A percentile compares a stretch with the other conserved stretches of the same genome.
Conservation (phyloP, 2,888 invertebrate species). For the Tanypteryx hageni region DNA sequence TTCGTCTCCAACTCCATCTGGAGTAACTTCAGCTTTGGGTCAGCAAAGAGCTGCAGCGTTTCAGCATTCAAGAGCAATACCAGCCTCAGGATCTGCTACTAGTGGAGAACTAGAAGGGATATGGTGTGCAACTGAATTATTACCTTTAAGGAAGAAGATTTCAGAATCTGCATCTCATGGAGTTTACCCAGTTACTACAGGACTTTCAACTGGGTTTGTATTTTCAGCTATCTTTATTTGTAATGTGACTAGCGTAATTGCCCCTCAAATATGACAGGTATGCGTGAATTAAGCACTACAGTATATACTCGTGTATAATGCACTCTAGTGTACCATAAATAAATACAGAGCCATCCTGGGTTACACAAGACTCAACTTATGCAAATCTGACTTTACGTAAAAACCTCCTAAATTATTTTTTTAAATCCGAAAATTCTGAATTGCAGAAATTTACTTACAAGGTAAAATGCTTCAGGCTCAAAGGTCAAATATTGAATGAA, state of each 20-base stretch:
- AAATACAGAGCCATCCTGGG: too few relatives aligned
- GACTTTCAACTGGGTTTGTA: not conserved
- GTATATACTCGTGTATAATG: too few relatives aligned
- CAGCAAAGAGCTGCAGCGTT: conserved; percentile 51
- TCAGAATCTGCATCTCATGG: conserved; percentile 29
- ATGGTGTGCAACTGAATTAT: conserved; percentile 44
- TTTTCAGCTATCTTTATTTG: not conserved
- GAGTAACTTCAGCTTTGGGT: conserved; percentile 12
- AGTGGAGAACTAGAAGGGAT: conserved; percentile 50
- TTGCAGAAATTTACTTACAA: too few relatives aligned
- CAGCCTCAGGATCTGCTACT: conserved; percentile 38
- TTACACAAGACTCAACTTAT: too few relatives aligned
- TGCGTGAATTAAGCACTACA: too few relatives aligned
- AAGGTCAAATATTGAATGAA: too few relatives aligned
- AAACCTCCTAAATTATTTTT: too few relatives aligned
- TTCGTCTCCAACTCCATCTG: conserved; percentile 53
- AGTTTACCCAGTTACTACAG: not conserved
- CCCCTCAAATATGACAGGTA: too few relatives aligned
- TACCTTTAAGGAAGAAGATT: conserved; percentile 21
- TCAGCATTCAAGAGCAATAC: conserved; percentile 35
- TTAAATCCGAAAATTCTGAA: too few relatives aligned
- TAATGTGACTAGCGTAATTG: not conserved
- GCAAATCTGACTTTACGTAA: too few relatives aligned
- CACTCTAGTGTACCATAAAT: too few relatives aligned
- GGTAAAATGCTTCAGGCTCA: too few relatives aligned